Percentiles rank a stretch among this genome's conserved stretches.
Evolutionary conservation across 2,888 invertebrate species (phyloP).

Genomic region (Temnothorax unifasciatus): DNA sequence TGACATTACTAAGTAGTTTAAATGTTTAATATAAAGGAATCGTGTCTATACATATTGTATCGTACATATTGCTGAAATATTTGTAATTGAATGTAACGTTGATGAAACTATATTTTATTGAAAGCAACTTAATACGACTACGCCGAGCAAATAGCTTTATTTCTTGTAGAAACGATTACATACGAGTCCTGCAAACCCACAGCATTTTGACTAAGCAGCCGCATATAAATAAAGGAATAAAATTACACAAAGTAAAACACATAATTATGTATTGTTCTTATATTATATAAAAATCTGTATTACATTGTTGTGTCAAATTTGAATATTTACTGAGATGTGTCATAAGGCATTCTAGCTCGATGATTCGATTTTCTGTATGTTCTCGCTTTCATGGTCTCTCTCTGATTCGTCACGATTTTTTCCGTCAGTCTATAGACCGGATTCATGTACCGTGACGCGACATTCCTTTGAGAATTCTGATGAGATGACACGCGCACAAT

Average conservation of each 20-base stretch:
- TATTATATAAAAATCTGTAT: background rate
- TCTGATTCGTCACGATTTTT: slow-evolving; percentile 8
- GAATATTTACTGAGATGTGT: background rate
- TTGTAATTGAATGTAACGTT: slow-evolving; percentile 6
- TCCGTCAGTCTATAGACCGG: background rate
- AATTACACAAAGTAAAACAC: background rate
- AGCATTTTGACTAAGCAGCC: background rate
- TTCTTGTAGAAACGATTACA: slow-evolving; percentile 13
- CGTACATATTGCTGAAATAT: background rate
- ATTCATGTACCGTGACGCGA: background rate
- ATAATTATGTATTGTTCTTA: background rate
- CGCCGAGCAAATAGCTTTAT: slow-evolving; percentile 7
- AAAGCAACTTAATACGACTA: slow-evolving; percentile 3
- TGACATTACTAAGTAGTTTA: background rate
- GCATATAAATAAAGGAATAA: background rate
- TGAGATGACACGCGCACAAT: slow-evolving; percentile 26
- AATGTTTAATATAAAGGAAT: background rate
- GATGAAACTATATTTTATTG: background rate
- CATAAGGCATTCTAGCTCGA: too few species aligned
- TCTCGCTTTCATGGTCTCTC: background rate
- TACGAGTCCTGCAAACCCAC: background rate
- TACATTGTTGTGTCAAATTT: background rate
- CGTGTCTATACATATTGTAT: background rate
- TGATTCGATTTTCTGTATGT: background rate
- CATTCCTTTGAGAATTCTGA: slow-evolving; percentile 38